These are phyloP conservation scores for Drosophila aff. DNA, from an alignment of 1,140 invertebrate genomes.

Conservation along the genomic window DNA sequence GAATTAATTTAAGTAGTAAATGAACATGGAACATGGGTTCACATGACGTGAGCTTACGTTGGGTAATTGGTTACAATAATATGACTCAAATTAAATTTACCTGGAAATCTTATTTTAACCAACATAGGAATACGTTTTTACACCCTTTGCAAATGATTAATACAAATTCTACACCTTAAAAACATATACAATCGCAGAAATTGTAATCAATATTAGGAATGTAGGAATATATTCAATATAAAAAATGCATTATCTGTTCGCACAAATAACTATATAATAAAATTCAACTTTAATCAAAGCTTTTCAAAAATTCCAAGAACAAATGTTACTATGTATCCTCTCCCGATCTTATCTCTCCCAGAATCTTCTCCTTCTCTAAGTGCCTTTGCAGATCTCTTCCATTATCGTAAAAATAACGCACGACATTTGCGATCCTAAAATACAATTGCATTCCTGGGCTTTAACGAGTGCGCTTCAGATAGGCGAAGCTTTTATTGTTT, in stretches of 20 bases:
- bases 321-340: neutral
- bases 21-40: neutral
- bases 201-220: too few relatives aligned
- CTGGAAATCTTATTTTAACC: too few relatives aligned
- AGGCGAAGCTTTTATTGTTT: conserved; percentile 52
- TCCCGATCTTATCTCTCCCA: neutral
- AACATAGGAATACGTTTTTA: too few relatives aligned
- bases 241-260: too few relatives aligned
- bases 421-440: conserved; percentile 31
- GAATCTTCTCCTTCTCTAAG: conserved; percentile 31
- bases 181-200: too few relatives aligned
- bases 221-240: too few relatives aligned
- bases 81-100: neutral
- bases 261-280: too few relatives aligned
- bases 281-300: too few relatives aligned
- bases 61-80: conserved; percentile 12
- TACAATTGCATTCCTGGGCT: conserved; percentile 39
- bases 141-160: too few relatives aligned
- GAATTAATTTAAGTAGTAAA: conserved; percentile 23
- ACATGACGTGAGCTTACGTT: neutral
- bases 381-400: conserved; percentile 33
- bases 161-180: too few relatives aligned
- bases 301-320: neutral
- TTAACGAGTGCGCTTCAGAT: conserved; percentile 36
- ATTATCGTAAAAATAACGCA: conserved; percentile 49